These are phyloP conservation scores for Sinelater perroti DNA, from an alignment of 2,888 invertebrate species.

Conservation along the genomic window DNA sequence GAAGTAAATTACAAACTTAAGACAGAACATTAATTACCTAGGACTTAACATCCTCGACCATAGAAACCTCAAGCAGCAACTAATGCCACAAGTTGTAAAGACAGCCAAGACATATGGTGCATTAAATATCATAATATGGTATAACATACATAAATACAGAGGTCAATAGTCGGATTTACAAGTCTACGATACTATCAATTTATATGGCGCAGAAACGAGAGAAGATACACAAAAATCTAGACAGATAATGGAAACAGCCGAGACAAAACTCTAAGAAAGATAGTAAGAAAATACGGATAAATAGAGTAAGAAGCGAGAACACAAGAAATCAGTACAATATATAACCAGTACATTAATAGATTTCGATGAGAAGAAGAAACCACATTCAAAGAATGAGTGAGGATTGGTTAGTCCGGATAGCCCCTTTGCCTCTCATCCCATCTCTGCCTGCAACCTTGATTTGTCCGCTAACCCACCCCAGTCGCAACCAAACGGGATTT, in stretches of 20 bases:
- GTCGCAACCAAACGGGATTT: no score
- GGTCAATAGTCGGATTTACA: no score
- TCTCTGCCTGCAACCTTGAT: no score
- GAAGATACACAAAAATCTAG: background rate
- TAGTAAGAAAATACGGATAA: background rate
- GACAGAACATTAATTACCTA: conserved; percentile 1
- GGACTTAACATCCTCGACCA: background rate
- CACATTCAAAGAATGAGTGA: conserved; percentile 1
- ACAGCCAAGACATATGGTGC: background rate
- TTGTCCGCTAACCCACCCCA: no score
- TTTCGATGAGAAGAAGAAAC: background rate
- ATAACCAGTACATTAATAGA: background rate
- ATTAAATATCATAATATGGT: background rate
- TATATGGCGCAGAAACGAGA: background rate
- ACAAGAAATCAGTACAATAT: background rate
- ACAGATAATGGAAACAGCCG: background rate
- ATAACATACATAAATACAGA: conserved; percentile 2
- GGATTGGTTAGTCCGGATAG: background rate
- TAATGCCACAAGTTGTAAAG: conserved; percentile 2
- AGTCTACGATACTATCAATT: background rate
- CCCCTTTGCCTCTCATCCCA: no score
- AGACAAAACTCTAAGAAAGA: no score
- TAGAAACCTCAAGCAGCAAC: background rate
- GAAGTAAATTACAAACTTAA: background rate
- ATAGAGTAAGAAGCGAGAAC: background rate